phyloP scores from a whole-genome alignment of 1,140 invertebrate species.

The Atopsyche davidsoni region DNA sequence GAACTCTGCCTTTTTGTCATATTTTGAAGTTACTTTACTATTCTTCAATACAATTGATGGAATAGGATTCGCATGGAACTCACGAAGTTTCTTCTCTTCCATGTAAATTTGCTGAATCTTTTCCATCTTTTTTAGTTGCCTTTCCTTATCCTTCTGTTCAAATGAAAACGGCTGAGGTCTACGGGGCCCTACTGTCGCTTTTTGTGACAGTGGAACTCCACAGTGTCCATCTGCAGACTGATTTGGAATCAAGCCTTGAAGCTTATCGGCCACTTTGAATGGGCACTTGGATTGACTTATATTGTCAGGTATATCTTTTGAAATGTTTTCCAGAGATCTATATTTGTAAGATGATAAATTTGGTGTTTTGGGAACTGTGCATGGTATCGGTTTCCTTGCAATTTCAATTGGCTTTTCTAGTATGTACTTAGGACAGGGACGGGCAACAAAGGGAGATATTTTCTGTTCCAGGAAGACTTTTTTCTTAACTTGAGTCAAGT shows the following conservation, averaged over 20 bases:
- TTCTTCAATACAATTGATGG: constrained; percentile 37
- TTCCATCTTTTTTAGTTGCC: constrained; percentile 45
- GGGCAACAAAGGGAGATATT: constrained; percentile 22
- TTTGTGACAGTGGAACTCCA: constrained; percentile 35
- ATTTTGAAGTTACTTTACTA: constrained; percentile 21
- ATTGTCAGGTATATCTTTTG: constrained; percentile 12
- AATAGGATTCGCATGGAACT: constrained; percentile 49
- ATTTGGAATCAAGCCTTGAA: constrained; percentile 25
- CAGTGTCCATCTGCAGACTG: constrained; percentile 32
- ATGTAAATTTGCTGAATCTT: constrained; percentile 47
- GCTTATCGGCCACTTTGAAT: constrained; percentile 4
- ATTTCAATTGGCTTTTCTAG: constrained; percentile 16
- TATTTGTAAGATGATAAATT: constrained; percentile 16
- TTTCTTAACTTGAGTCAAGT: constrained; percentile 32
- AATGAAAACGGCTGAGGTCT: constrained; percentile 49
- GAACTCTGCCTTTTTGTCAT: constrained; percentile 17
- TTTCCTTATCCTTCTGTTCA: constrained; percentile 47
- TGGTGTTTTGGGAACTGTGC: constrained; percentile 18
- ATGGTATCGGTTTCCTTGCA: constrained; percentile 14
- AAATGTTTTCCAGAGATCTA: constrained; percentile 25
- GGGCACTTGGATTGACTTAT: constrained; percentile 10
- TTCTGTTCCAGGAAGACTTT: no score
- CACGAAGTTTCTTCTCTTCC: constrained; percentile 37
- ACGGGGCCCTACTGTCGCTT: constrained; percentile 30
- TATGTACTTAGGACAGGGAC: constrained; percentile 20